These are phyloP conservation scores for Enteromius radiatus DNA, from an alignment of 2,797 vertebrate genomes.

Conservation along the genomic window DNA sequence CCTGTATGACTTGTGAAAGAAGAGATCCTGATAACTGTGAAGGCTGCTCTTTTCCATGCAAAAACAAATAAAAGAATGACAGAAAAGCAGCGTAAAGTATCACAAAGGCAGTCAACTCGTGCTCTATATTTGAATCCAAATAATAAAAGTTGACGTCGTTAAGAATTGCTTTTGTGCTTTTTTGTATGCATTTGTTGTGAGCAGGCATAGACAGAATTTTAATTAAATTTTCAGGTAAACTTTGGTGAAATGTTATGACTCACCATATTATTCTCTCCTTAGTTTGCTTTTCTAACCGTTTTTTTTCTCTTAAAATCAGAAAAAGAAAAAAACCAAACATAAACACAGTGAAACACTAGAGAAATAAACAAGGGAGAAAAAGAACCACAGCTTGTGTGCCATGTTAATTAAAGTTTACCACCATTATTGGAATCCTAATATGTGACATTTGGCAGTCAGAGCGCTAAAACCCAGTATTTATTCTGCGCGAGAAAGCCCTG, in stretches of 20 bases:
- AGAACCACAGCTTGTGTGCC: constrained; percentile 52
- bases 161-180: not conserved
- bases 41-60: not conserved
- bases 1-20: not conserved
- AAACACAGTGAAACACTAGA: not conserved
- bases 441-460: constrained; percentile 65
- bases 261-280: not conserved
- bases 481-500: constrained; percentile 63
- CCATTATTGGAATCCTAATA: constrained; percentile 70
- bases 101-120: not conserved
- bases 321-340: not conserved
- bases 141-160: not conserved
- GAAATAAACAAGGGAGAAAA: constrained; percentile 31
- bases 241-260: constrained; percentile 3
- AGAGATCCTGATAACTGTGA: not conserved
- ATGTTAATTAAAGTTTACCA: constrained; percentile 70
- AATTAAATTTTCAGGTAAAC: not conserved
- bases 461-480: constrained; percentile 69
- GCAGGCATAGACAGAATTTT: not conserved
- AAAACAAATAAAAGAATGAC: not conserved
- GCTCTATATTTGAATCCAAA: not conserved
- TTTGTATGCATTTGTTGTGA: not conserved
- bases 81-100: not conserved
- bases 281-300: not conserved
- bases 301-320: not conserved